phyloP scores from a whole-genome alignment of 2,797 vertebrate species.

The Morus bassanus region DNA sequence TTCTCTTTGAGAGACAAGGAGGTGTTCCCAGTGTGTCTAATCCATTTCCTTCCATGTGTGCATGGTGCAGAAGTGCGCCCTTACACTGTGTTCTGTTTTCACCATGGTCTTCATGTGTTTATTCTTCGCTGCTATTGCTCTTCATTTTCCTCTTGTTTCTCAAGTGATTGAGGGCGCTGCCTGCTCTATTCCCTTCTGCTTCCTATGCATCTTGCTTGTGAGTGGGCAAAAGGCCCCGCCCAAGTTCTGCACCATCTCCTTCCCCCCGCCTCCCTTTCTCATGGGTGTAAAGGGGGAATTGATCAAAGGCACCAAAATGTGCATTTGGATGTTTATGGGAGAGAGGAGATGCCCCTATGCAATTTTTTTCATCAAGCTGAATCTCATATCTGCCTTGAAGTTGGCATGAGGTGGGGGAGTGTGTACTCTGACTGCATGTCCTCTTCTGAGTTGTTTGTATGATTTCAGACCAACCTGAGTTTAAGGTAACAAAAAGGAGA shows the following conservation, averaged over 20 bases:
- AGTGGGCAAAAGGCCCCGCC: not conserved
- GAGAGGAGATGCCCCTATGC: not conserved
- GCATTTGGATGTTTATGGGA: not conserved
- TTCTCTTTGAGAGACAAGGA: not conserved
- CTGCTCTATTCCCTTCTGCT: not conserved
- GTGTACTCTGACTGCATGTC: not conserved
- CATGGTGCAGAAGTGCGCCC: not conserved
- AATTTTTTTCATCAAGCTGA: not conserved
- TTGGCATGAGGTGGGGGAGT: not conserved
- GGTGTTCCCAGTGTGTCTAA: not conserved
- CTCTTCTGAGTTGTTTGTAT: not conserved
- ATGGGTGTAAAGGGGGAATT: not conserved
- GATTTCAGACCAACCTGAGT: not conserved
- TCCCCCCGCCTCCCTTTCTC: not conserved
- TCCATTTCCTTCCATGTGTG: not conserved
- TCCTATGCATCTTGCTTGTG: not conserved
- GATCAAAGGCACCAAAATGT: not conserved
- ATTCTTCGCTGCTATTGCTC: not conserved
- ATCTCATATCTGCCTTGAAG: not conserved
- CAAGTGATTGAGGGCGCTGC: not conserved
- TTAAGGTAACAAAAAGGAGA: not conserved
- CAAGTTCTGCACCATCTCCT: not conserved
- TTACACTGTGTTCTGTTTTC: not conserved
- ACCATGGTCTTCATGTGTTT: not conserved
- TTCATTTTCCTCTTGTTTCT: not conserved